A percentile compares a stretch with the other conserved stretches of the same genome.
These are phyloP conservation scores for Nymphalis polychloros DNA, from an alignment of 2,888 invertebrate genomes.

Conservation along the genomic window DNA sequence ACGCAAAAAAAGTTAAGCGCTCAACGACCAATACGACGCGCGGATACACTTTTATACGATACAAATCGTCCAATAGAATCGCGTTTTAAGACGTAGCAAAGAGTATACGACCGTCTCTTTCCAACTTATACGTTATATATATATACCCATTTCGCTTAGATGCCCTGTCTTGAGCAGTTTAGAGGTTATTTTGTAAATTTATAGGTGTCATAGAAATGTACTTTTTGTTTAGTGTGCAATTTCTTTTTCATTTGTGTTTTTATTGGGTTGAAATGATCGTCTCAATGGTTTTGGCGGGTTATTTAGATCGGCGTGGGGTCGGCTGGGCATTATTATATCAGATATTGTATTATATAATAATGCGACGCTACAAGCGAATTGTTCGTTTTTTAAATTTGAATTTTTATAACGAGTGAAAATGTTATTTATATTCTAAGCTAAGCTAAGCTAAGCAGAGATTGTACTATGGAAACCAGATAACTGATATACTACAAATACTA, in stretches of 20 bases:
- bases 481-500: too few relatives aligned
- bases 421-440: too few relatives aligned
- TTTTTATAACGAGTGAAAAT: too few relatives aligned
- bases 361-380: neutral
- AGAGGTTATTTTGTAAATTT: constrained; percentile 44
- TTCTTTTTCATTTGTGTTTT: constrained; percentile 45
- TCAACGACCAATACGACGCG: constrained; percentile 49
- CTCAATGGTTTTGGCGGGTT: constrained; percentile 39
- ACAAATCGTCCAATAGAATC: constrained; percentile 62
- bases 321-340: neutral
- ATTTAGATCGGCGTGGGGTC: constrained; percentile 26
- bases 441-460: too few relatives aligned
- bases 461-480: too few relatives aligned
- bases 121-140: constrained; percentile 43
- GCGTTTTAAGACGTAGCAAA: constrained; percentile 57
- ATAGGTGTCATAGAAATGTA: constrained; percentile 43
- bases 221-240: constrained; percentile 51
- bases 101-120: constrained; percentile 55
- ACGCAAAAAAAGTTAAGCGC: constrained; percentile 46
- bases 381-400: neutral
- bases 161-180: constrained; percentile 44
- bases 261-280: constrained; percentile 43
- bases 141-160: constrained; percentile 42
- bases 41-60: constrained; percentile 58
- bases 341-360: neutral